Conservation (phyloP, 2,113 vertebrate species). For the Strix aluco region DNA sequence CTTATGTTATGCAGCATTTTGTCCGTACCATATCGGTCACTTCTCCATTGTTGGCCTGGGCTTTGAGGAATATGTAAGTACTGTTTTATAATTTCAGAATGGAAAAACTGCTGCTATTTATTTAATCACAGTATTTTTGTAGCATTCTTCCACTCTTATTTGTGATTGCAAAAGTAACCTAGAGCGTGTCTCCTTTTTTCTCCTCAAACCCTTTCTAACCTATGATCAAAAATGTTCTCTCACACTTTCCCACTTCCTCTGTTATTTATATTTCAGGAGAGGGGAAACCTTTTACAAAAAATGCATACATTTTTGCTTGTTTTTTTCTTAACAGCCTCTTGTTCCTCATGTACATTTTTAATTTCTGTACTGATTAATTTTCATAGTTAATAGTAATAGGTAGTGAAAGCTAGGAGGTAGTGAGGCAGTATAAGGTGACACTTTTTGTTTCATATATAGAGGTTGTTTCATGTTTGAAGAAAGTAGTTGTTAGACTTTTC, state of each 20-base stretch:
- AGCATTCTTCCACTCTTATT: not conserved
- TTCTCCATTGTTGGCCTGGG: slow-evolving; percentile 95
- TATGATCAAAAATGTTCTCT: not conserved
- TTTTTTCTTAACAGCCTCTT: not conserved
- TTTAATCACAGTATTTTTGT: not conserved
- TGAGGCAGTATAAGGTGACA: not conserved
- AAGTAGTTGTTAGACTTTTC: not conserved
- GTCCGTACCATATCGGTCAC: slow-evolving; percentile 96
- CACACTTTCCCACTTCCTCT: not conserved
- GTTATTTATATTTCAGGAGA: not conserved
- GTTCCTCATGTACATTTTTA: not conserved
- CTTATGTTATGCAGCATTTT: slow-evolving; percentile 83
- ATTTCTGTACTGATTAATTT: not conserved
- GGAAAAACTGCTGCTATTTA: not conserved
- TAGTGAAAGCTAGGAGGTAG: not conserved
- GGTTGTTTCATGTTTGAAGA: not conserved
- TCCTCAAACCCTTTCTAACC: not conserved
- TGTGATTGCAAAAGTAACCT: not conserved
- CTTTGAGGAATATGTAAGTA: slow-evolving; percentile 95
- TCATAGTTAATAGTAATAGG: not conserved
- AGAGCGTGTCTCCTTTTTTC: not conserved
- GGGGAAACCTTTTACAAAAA: not conserved
- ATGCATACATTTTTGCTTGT: not conserved
- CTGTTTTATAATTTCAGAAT: not conserved
- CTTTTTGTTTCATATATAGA: not conserved